A percentile compares a stretch with the other conserved stretches of the same genome.
These are phyloP conservation scores for Zelostemma sp. DNA, from an alignment of 1,140 invertebrate species.

Conservation along the genomic window DNA sequence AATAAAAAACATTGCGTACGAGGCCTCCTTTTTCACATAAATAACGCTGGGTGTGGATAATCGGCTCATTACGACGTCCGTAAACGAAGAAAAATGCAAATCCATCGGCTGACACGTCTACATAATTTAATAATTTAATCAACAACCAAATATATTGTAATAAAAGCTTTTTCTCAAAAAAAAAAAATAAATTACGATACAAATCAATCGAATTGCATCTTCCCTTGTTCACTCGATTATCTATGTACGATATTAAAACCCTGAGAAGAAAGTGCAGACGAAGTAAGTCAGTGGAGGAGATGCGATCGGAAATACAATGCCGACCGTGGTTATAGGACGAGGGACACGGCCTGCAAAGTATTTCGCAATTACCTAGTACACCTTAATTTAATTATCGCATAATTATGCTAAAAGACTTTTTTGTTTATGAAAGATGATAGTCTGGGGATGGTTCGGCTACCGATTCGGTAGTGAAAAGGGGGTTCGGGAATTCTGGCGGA, in stretches of 20 bases:
- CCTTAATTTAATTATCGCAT: constrained; percentile 57
- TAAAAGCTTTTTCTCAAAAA: background rate
- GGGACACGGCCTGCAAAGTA: constrained; percentile 53
- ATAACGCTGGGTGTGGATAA: constrained; percentile 2
- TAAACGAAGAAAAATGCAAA: background rate
- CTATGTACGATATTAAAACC: constrained; percentile 29
- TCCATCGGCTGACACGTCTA: constrained; percentile 10
- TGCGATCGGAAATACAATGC: constrained; percentile 62
- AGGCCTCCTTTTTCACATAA: background rate
- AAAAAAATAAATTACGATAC: constrained; percentile 2
- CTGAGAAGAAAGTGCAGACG: constrained; percentile 47
- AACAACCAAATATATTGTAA: background rate
- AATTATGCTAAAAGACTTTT: constrained; percentile 55
- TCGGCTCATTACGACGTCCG: background rate
- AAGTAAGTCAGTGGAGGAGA: constrained; percentile 68
- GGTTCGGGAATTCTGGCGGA: constrained; percentile 95
- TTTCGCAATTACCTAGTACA: constrained; percentile 56
- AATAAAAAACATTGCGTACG: constrained; percentile 1
- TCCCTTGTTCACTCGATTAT: background rate
- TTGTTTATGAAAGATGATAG: constrained; percentile 75
- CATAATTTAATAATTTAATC: constrained; percentile 2
- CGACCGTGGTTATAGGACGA: constrained; percentile 54
- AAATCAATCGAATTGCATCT: background rate
- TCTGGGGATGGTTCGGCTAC: constrained; percentile 84
- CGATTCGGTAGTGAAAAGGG: constrained; percentile 87